Base-by-base conservation (phyloP, 2,113 vertebrate species). In the Ictalurus punctatus region DNA sequence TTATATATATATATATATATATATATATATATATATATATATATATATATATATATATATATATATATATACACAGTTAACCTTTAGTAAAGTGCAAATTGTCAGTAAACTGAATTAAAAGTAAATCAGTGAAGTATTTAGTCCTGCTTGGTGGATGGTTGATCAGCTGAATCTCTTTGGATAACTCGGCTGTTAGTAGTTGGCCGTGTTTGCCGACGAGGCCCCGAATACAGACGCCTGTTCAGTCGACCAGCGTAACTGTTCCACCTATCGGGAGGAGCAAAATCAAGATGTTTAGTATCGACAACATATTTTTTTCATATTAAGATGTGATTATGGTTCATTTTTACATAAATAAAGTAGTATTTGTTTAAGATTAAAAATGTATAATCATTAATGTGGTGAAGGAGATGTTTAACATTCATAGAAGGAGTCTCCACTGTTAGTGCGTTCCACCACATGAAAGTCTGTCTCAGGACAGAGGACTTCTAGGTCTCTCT, bases 161-260 rank as follows among this genome's bases (percentile, higher is more conserved):
- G 71, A 89, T 90, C 84, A 56, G 58, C 83, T 86, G 71, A n/a
- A n/a, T 25, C 82, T 73, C 86, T 90, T 17, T n/a, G 74, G 76
- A 37, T 23, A 86, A 54, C 9, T 21, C 27, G 1, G 14, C 89
- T 52, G 6, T 5, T 27, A 52, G 58, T 76, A 83, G 88, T 69
- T 82, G 91, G 25, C 44, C 7, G 34, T n/a, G 27, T 19, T 58
- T 88, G 90, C 85, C 86, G 91, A 54, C 40, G 37, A 78, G 34
- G 87, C 59, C 92, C 85, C 10, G 21, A 91, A 4, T 52, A 86
- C 23, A 90, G 63, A n/a, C 90, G 90, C 89, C 89, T 95, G 89
- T 89, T 94, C 85, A 95, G 87, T 17, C 88, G 89, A 83, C 85
- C 90, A 87, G 93, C 91, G 63, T 95, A 87, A 89, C 86, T 92